Evolutionary conservation across 2,113 vertebrate species (phyloP), one percentile per base, ranked within the genome.

Genomic region (Ctenomys sociabilis): DNA sequence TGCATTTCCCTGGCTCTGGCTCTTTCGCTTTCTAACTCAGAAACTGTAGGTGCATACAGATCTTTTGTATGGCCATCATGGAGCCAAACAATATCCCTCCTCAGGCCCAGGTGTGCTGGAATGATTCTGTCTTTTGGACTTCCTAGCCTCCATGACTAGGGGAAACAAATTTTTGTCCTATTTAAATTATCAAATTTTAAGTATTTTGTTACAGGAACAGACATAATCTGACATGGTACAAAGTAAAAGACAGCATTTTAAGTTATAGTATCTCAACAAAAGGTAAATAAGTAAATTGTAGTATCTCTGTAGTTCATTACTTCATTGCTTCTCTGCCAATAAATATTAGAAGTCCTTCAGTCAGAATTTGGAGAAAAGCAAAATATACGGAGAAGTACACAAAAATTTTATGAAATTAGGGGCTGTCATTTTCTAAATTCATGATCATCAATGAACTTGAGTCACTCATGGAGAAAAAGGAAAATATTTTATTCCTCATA

Each of bases 11-110:
- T 94, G 49, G 40, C 57, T 93, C 81, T 93, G 73, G 88, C 45
- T 92, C 26, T 91, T 22, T 95, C 84, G 82, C 4, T 75, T 93
- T 96, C 72, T 92, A 45, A 73, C 26, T 88, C 64, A 75, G 59
- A 94, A 97, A 88, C 35, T 92, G 30, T 43, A 45, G 32, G 30
- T 80, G 59, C 82, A 93, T 88, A 95, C 70, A 96, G 88, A 96
- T 95, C 19, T 43, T 21, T 9, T 49, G 49, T 49, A 49, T 49
- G 49, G 49, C 19, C 52, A 86, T 61, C 17, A 49, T 90, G 30
- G 37, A 78, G 78, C 0, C n/a, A 35, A 19, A 72, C 1, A 80
- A 13, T 26, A 70, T 32, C 13, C 40, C 14, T 61, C 21, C 37
- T 22, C 52, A 78, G 32, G 57, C 3, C 43, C 13, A 40, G 32